phyloP scores from a whole-genome alignment of 2,113 vertebrate genomes.

The Cacatua alba region DNA sequence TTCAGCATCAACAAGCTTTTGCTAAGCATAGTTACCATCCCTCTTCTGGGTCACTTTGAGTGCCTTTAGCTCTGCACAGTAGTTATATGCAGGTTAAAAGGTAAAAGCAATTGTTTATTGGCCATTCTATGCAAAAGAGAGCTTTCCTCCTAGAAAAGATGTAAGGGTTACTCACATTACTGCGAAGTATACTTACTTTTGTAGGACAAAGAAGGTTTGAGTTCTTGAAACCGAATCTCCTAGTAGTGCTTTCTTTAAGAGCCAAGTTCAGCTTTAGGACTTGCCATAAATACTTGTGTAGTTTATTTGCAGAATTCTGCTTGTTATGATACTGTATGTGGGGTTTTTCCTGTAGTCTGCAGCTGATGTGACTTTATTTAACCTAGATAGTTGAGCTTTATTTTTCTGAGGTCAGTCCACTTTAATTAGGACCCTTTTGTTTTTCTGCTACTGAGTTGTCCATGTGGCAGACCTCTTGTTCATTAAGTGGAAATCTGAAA shows the following conservation, averaged over 20 bases:
- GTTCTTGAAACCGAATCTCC: neutral
- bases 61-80: neutral
- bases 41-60: neutral
- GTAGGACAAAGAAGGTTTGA: neutral
- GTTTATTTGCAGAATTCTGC: neutral
- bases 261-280: neutral
- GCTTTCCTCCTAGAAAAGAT: neutral
- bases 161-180: neutral
- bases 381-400: neutral
- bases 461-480: neutral
- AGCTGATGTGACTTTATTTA: neutral
- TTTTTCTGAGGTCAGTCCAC: neutral
- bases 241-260: neutral
- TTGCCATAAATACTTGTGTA: neutral
- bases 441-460: neutral
- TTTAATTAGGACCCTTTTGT: neutral
- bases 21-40: neutral
- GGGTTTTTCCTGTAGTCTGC: neutral
- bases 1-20: neutral
- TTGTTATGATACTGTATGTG: neutral
- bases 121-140: neutral
- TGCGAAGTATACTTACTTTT: neutral
- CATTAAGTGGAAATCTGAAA: neutral
- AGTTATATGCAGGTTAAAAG: neutral
- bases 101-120: neutral